Percentiles rank a stretch among this genome's conserved stretches.
Conservation (phyloP, 2,888 invertebrate species). For the Ormia ochracea region DNA sequence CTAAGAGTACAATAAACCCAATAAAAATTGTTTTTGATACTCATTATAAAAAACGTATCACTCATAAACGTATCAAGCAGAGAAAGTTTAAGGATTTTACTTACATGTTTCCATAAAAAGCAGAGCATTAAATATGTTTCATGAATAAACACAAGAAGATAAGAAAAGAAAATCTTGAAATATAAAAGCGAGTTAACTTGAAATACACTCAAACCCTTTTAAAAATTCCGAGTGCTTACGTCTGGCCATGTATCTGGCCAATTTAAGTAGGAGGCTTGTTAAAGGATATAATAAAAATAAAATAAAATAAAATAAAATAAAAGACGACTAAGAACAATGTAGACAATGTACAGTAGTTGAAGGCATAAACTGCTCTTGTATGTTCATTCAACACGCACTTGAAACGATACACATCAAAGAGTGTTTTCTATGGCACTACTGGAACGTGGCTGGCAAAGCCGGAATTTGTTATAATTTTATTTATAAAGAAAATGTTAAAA, state of each 20-base stretch:
- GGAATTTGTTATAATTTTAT: too few relatives aligned
- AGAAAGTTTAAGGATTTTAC: too few relatives aligned
- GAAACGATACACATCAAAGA: constrained; percentile 1
- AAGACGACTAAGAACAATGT: constrained; percentile 14
- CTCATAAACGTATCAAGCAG: too few relatives aligned
- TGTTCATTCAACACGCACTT: constrained; percentile 6
- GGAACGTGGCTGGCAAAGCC: background rate
- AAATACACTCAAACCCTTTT: constrained; percentile 39
- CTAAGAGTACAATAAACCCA: too few relatives aligned
- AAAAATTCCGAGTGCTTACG: constrained; percentile 33
- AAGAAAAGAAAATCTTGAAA: constrained; percentile 8
- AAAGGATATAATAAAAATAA: too few relatives aligned
- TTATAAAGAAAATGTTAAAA: too few relatives aligned
- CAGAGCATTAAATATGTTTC: background rate
- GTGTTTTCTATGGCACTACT: constrained; percentile 14
- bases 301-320: background rate
- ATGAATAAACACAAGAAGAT: background rate
- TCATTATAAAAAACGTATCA: too few relatives aligned
- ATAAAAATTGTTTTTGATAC: too few relatives aligned
- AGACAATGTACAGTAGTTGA: constrained; percentile 13
- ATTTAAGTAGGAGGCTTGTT: constrained; percentile 31
- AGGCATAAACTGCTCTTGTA: constrained; percentile 23
- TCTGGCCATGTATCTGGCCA: constrained; percentile 36
- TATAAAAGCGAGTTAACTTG: constrained; percentile 34
- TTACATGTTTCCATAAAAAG: background rate